phyloP scores from a whole-genome alignment of 2,888 invertebrate species.

The Ypsolopha scabrella region DNA sequence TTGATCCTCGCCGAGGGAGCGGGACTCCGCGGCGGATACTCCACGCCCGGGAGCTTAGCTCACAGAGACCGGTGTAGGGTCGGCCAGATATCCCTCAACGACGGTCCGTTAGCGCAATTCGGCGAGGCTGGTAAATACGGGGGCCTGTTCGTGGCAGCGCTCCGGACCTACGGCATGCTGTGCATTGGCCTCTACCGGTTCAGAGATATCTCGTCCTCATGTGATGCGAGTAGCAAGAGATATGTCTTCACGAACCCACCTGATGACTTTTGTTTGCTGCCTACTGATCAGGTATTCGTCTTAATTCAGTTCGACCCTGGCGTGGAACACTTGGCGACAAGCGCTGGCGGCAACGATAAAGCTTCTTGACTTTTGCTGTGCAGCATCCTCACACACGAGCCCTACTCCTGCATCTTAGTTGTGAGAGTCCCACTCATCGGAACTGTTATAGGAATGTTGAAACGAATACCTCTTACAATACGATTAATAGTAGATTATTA shows the following conservation, averaged over 20 bases:
- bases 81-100: constrained; percentile 97
- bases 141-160: constrained; percentile 95
- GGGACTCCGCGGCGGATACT: constrained; percentile 97
- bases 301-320: constrained; percentile 99
- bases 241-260: constrained; percentile 99
- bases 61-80: constrained; percentile 93
- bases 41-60: constrained; percentile 95
- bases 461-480: too few relatives aligned
- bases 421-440: constrained; percentile 24
- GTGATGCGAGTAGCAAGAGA: constrained; percentile 96
- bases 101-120: constrained; percentile 96
- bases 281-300: constrained; percentile 99
- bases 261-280: constrained; percentile 95
- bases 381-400: constrained; percentile 99
- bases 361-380: constrained; percentile 99
- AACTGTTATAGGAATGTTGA: too few relatives aligned
- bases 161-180: constrained; percentile 97
- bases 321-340: constrained; percentile 80
- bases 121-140: constrained; percentile 98
- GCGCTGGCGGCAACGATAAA: constrained; percentile 80
- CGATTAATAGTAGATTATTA: too few relatives aligned
- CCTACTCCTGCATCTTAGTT: constrained; percentile 90
- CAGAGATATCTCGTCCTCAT: constrained; percentile 91
- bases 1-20: constrained; percentile 99
- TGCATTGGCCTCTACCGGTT: constrained; percentile 99